Evolutionary conservation across 2,113 vertebrate genomes (phyloP).

Genomic region (Tringa solitaria): DNA sequence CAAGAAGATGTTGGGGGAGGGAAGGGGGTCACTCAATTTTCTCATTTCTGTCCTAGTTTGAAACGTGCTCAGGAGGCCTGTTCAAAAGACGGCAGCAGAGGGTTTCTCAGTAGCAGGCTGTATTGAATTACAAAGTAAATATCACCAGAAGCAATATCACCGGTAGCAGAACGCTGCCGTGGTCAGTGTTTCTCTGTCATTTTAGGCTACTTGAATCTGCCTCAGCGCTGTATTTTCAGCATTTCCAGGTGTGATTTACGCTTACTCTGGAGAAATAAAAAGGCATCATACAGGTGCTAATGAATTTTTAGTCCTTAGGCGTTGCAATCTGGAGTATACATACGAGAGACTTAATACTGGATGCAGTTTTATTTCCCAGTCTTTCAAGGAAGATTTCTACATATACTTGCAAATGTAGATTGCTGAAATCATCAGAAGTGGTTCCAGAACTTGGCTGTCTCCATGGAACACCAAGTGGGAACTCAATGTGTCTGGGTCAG

Average conservation of each 20-base stretch:
- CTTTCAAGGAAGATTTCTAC: conserved; percentile 32
- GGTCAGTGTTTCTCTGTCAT: background rate
- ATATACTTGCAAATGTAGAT: background rate
- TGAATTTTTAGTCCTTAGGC: background rate
- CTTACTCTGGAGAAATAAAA: background rate
- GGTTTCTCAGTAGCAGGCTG: conserved; percentile 5
- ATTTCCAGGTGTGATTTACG: background rate
- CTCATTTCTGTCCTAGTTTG: background rate
- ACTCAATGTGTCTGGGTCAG: background rate
- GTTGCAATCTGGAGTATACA: background rate
- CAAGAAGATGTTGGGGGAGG: background rate
- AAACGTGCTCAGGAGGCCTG: background rate
- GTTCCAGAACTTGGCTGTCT: background rate
- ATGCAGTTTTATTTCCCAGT: background rate
- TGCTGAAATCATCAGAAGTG: background rate
- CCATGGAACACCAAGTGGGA: background rate
- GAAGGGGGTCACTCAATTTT: background rate
- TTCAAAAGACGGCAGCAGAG: background rate
- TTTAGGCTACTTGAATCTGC: background rate
- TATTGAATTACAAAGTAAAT: conserved; percentile 37
- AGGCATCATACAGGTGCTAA: background rate
- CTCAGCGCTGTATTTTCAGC: background rate
- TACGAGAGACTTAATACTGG: background rate
- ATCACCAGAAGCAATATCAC: conserved; percentile 10
- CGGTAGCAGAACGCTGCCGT: background rate